Conservation (phyloP, 1,140 invertebrate genomes). For the Stegodyphus dumicola region DNA sequence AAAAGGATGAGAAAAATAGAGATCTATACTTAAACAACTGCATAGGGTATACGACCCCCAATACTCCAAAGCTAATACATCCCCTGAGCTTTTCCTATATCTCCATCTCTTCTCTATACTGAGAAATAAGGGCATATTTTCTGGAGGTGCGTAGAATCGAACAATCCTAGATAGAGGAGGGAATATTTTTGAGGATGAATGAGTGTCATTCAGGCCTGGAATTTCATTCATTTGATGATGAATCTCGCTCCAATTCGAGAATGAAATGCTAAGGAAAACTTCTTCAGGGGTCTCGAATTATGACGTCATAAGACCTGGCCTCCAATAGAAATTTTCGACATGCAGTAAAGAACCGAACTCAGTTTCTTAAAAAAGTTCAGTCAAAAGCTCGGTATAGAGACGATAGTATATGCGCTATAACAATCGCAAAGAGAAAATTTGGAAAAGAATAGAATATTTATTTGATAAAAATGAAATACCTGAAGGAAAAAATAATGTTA, state of each 20-base stretch:
- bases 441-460: too few species aligned
- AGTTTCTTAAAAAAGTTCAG: too few species aligned
- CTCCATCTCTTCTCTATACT: not conserved
- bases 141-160: conserved; percentile 28
- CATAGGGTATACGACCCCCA: not conserved
- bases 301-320: conserved; percentile 29
- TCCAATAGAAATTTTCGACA: not conserved
- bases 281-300: conserved; percentile 31
- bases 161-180: conserved; percentile 29
- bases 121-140: conserved; percentile 38
- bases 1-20: too few species aligned
- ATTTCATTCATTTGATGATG: conserved; percentile 53
- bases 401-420: too few species aligned
- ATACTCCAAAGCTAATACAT: not conserved
- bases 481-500: too few species aligned
- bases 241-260: conserved; percentile 45
- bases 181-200: conserved; percentile 49
- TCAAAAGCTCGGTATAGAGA: too few species aligned
- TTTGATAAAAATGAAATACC: too few species aligned
- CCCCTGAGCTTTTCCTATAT: not conserved
- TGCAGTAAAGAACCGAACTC: too few species aligned
- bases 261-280: conserved; percentile 39
- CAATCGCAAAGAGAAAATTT: too few species aligned
- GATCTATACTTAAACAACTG: too few species aligned
- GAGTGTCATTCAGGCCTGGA: conserved; percentile 44